Conservation (phyloP, 2,888 invertebrate species). For the Iphiclides podalirius region DNA sequence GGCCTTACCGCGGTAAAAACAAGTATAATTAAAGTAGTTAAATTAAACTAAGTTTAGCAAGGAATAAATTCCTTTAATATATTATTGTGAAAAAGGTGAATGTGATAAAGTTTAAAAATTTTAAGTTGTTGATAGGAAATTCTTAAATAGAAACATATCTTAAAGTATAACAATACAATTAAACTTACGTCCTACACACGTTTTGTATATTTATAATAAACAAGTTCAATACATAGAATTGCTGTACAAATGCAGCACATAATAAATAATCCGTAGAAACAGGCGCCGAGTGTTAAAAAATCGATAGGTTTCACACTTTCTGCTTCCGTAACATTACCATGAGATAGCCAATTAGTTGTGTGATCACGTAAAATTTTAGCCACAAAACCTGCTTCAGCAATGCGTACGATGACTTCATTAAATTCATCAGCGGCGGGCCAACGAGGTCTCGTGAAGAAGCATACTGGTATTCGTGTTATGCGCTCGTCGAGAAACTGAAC, state of each 20-base stretch:
- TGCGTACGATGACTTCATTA: slow-evolving; percentile 29
- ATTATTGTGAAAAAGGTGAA: too few relatives aligned
- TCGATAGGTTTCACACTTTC: slow-evolving; percentile 32
- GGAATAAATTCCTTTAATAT: too few relatives aligned
- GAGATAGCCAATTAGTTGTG: slow-evolving; percentile 14
- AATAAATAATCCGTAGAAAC: slow-evolving; percentile 43
- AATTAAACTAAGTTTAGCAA: too few relatives aligned
- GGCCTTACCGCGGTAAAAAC: too few relatives aligned
- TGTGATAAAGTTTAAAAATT: too few relatives aligned
- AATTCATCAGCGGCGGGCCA: slow-evolving; percentile 48
- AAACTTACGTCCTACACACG: too few relatives aligned
- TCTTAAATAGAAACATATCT: too few relatives aligned
- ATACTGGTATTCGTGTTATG: slow-evolving; percentile 34
- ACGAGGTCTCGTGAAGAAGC: slow-evolving; percentile 47
- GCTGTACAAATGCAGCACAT: slow-evolving; percentile 39
- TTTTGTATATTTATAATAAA: slow-evolving; percentile 21
- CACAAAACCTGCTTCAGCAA: slow-evolving; percentile 44
- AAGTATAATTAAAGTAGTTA: too few relatives aligned
- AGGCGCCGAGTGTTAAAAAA: slow-evolving; percentile 39
- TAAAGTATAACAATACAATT: too few relatives aligned
- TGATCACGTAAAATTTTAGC: slow-evolving; percentile 31
- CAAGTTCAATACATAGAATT: slow-evolving; percentile 42
- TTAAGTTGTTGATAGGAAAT: too few relatives aligned
- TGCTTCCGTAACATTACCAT: slow-evolving; percentile 10
- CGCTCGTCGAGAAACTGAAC: slow-evolving; percentile 44